These are phyloP conservation scores for Drosophila lacteicornis DNA, from an alignment of 1,140 invertebrate genomes.

Conservation along the genomic window DNA sequence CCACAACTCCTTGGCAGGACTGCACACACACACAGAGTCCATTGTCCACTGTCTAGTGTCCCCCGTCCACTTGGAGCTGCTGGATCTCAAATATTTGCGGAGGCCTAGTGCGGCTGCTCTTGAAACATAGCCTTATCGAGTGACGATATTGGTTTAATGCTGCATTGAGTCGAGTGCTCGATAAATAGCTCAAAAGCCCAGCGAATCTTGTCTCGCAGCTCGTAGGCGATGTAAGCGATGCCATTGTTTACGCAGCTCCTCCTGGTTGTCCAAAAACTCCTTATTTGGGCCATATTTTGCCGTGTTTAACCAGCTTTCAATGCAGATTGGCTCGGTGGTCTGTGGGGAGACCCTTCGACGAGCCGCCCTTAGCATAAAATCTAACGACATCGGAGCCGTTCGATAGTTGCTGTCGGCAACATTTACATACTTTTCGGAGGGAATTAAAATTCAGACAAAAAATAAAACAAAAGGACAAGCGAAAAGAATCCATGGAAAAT, in stretches of 20 bases:
- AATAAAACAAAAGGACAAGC: slow-evolving; percentile 39
- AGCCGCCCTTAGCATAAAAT: slow-evolving; percentile 53
- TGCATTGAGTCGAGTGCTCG: slow-evolving; percentile 64
- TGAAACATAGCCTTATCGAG: slow-evolving; percentile 14
- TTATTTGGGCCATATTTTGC: slow-evolving; percentile 46
- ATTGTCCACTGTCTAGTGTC: slow-evolving; percentile 14
- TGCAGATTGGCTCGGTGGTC: slow-evolving; percentile 46
- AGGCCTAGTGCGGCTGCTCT: slow-evolving; percentile 33
- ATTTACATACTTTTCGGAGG: slow-evolving; percentile 71
- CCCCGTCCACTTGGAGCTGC: slow-evolving; percentile 2
- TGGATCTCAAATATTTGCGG: slow-evolving; percentile 51
- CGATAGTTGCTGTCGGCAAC: slow-evolving; percentile 67
- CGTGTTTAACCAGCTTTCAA: slow-evolving; percentile 55
- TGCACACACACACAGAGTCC: background rate
- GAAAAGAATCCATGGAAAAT: slow-evolving; percentile 56
- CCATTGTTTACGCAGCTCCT: slow-evolving; percentile 60
- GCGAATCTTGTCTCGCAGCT: slow-evolving; percentile 27
- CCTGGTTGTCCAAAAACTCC: slow-evolving; percentile 19
- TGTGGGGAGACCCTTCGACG: slow-evolving; percentile 28
- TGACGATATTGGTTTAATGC: slow-evolving; percentile 49
- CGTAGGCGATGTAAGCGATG: slow-evolving; percentile 51
- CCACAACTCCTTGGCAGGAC: background rate
- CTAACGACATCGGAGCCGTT: slow-evolving; percentile 69
- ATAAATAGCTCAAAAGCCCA: slow-evolving; percentile 70
- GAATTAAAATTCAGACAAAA: slow-evolving; percentile 71